A percentile compares a stretch with the other conserved stretches of the same genome.
Conservation (phyloP, 2,113 vertebrate species). For the Microtus pennsylvanicus region DNA sequence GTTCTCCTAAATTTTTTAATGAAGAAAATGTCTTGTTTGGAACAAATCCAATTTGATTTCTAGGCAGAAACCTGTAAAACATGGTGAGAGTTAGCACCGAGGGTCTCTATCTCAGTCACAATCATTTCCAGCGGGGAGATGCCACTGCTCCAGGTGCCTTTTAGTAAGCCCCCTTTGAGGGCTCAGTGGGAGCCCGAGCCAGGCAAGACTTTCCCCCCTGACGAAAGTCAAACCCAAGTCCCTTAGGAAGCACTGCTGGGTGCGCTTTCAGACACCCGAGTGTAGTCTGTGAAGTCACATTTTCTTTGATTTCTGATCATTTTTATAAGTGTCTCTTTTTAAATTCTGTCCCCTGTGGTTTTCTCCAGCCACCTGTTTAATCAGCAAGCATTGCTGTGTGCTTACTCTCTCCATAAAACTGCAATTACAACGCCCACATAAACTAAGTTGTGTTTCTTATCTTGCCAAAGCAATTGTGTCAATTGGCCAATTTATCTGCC, state of each 20-base stretch:
- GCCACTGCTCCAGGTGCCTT: neutral
- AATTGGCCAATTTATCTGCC: neutral
- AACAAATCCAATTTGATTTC: conserved; percentile 89
- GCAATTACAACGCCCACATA: neutral
- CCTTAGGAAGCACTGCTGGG: neutral
- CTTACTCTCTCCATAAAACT: conserved; percentile 8
- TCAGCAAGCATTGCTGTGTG: neutral
- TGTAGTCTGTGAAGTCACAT: neutral
- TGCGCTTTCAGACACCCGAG: neutral
- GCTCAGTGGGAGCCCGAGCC: neutral
- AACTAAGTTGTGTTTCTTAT: conserved; percentile 17
- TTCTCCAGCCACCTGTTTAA: neutral
- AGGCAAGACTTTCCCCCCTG: neutral
- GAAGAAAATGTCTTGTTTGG: conserved; percentile 90
- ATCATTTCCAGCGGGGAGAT: conserved; percentile 37
- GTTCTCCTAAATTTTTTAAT: conserved; percentile 87
- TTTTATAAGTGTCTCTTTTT: conserved; percentile 31
- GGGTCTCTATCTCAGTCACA: conserved; percentile 33
- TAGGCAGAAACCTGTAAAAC: conserved; percentile 86
- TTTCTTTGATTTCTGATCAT: conserved; percentile 41
- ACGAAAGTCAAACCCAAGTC: neutral
- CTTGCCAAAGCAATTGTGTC: neutral
- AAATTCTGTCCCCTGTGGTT: neutral
- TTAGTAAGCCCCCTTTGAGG: neutral
- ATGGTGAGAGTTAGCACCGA: conserved; percentile 68